Evolutionary conservation across 2,888 invertebrate species (phyloP).

Genomic region (Eremobia ochroleuca): DNA sequence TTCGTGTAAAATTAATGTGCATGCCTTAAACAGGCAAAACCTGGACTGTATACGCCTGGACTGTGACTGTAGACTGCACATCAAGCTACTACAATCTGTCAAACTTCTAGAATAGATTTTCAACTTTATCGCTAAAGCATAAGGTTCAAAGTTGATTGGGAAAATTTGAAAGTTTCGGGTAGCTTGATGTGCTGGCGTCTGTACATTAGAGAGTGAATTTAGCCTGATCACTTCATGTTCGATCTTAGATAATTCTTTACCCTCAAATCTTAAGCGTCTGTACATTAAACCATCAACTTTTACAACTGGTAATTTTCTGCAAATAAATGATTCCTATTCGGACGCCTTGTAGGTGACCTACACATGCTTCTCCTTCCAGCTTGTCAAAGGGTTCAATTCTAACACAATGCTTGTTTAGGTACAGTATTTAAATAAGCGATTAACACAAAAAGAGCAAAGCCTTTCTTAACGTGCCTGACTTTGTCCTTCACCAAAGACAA

Average conservation of each 20-base stretch:
- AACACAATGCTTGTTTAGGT: not conserved
- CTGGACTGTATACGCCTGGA: no score
- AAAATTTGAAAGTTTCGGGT: no score
- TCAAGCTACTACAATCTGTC: no score
- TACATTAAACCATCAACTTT: not conserved
- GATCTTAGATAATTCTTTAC: no score
- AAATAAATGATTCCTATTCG: not conserved
- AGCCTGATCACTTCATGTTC: no score
- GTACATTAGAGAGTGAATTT: no score
- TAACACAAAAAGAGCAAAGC: constrained; percentile 4
- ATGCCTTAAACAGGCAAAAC: not conserved
- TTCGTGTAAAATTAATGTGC: not conserved
- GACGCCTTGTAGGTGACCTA: not conserved
- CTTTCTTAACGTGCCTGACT: not conserved
- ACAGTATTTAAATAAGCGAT: not conserved
- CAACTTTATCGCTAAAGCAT: no score
- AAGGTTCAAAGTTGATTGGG: no score
- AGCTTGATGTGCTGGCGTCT: no score
- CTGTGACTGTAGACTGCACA: no score
- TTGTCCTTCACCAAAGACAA: constrained; percentile 6
- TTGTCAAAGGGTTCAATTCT: not conserved
- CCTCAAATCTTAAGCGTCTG: no score
- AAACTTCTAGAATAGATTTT: no score
- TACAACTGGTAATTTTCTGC: not conserved
- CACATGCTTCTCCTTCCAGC: not conserved